Evolutionary conservation across 2,888 invertebrate species (phyloP).

Genomic region (Craniophora ligustri): DNA sequence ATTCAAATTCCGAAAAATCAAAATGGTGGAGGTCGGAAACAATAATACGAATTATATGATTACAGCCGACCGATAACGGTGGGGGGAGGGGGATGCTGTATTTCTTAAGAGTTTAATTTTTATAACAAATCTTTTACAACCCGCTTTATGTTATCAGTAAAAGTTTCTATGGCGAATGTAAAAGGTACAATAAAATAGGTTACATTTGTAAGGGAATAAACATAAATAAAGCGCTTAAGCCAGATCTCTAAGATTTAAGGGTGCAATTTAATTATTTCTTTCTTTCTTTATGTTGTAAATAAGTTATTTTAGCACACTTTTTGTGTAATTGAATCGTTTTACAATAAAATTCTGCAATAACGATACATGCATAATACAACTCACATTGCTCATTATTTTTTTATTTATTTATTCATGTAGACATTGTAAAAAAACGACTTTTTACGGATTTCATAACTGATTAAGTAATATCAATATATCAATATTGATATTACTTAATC

Average conservation of each 20-base stretch:
- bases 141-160: conserved; percentile 79
- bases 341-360: background rate
- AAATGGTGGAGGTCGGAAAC: conserved; percentile 75
- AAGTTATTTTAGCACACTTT: background rate
- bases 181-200: conserved; percentile 76
- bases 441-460: no score
- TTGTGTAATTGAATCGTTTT: background rate
- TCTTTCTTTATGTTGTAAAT: conserved; percentile 17
- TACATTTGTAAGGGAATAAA: conserved; percentile 75
- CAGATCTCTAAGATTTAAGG: conserved; percentile 52
- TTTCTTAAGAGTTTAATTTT: conserved; percentile 85
- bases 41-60: conserved; percentile 82
- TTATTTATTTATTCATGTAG: no score
- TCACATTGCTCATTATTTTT: no score
- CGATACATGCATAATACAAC: no score
- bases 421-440: no score
- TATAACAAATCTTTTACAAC: conserved; percentile 83
- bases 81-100: conserved; percentile 64
- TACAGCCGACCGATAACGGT: conserved; percentile 70
- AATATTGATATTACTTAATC: no score
- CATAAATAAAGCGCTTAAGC: conserved; percentile 62
- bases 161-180: conserved; percentile 77
- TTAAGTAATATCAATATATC: no score
- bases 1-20: conserved; percentile 75
- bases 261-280: conserved; percentile 53